Base-by-base conservation (phyloP, 2,113 vertebrate genomes). In the Eclectus roratus region DNA sequence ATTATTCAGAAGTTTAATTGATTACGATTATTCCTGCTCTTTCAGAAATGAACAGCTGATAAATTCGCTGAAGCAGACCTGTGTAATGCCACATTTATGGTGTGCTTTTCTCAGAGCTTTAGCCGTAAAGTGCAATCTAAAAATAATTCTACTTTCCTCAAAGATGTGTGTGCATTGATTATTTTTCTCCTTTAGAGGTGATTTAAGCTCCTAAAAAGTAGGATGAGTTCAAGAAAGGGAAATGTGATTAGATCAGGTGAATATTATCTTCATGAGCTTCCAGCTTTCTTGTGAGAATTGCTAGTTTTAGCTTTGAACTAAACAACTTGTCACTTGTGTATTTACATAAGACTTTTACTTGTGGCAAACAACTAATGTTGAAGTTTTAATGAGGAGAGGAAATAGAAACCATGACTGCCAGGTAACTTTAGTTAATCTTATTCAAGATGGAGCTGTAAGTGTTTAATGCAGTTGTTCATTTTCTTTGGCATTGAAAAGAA, bases 171-270 rank as follows among this genome's bases (percentile, higher is more conserved):
- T 79, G 70, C 37, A 93, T 96, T 92, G 92, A 96, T 96, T 94
- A 35, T 81, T 96, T 94, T 94, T 94, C 92, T 88, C 83, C 94
- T 93, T 94, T 61, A 78, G 86, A 94, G 86, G 79, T 92, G 81
- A 85, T 78, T 94, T 83, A 93, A 77, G 47, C 74, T 71, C 47
- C 77, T 89, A 89, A 92, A 93, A 71, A 44, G 11, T 65, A 89
- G 55, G 47, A 87, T 33, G 49, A 47, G 12, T 55, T 93, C 66
- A 91, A 87, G 46, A 85, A 89, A 78, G 31, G 64, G 50, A 89
- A 94, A 77, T 74, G 60, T 83, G 74, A 83, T 96, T 92, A 92
- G 74, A 85, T 72, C 63, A 79, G 53, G 68, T 83, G 50, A 71
- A 66, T 89, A 91, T 81, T 85, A 73, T 55, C 56, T 77, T 80